These are phyloP conservation scores for Scopus umbretta DNA, from an alignment of 2,113 vertebrate species.

Conservation along the genomic window DNA sequence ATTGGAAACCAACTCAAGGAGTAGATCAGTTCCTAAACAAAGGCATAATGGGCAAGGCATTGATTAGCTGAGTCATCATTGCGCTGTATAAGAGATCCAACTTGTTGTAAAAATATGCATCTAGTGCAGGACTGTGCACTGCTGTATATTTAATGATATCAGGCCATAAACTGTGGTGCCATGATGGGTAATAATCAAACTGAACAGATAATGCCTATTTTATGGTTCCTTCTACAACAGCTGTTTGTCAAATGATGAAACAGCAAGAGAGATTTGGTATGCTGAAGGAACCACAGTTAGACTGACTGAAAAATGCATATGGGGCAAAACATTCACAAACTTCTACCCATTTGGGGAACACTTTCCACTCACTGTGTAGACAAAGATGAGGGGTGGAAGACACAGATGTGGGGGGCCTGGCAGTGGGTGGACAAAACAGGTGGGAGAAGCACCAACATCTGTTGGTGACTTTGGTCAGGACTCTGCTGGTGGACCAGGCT, in stretches of 20 bases:
- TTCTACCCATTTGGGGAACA: background rate
- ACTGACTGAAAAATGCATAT: background rate
- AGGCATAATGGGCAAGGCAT: background rate
- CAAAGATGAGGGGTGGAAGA: background rate
- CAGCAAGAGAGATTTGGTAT: background rate
- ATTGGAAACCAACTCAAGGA: background rate
- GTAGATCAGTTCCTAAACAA: background rate
- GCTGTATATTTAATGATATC: background rate
- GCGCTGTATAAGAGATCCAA: background rate
- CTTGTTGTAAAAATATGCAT: background rate
- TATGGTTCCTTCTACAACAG: background rate
- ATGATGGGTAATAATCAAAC: background rate
- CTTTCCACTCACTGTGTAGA: background rate
- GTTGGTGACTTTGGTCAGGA: background rate
- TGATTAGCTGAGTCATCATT: background rate
- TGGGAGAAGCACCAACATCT: background rate
- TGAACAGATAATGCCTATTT: background rate
- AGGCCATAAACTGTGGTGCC: background rate
- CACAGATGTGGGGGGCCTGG: accelerated
- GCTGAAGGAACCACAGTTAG: background rate
- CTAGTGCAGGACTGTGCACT: background rate
- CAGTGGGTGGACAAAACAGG: background rate
- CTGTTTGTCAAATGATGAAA: background rate
- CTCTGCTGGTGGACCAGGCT: background rate
- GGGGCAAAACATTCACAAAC: background rate